Evolutionary conservation across 2,888 invertebrate species (phyloP).

Genomic region (Dyspetes luteomarginatus): DNA sequence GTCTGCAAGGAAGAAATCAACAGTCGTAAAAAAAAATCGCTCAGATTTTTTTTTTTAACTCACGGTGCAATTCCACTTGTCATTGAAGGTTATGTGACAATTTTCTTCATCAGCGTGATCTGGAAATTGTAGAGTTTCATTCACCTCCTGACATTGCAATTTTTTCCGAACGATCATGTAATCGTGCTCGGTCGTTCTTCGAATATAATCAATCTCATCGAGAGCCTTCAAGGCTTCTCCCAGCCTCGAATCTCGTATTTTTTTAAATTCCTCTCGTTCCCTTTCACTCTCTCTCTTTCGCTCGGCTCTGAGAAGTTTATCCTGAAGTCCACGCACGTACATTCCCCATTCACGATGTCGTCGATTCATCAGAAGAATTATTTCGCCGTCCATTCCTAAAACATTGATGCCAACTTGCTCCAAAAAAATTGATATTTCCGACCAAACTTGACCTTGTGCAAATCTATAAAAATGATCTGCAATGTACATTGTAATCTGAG

Average conservation of each 20-base stretch:
- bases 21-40: slow-evolving; percentile 1
- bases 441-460: slow-evolving; percentile 84
- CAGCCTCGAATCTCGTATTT: slow-evolving; percentile 79
- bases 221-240: slow-evolving; percentile 80
- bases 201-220: slow-evolving; percentile 80
- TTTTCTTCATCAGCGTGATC: slow-evolving; percentile 40
- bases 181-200: slow-evolving; percentile 80
- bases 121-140: slow-evolving; percentile 68
- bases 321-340: slow-evolving; percentile 79
- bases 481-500: slow-evolving; percentile 82
- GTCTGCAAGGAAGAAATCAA: slow-evolving; percentile 53
- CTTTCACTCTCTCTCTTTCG: slow-evolving; percentile 75
- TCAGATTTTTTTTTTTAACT: background rate
- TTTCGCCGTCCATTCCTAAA: slow-evolving; percentile 79
- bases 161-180: slow-evolving; percentile 78
- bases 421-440: slow-evolving; percentile 81
- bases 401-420: slow-evolving; percentile 79
- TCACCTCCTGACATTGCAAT: slow-evolving; percentile 68
- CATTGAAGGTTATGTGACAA: slow-evolving; percentile 71
- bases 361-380: slow-evolving; percentile 79
- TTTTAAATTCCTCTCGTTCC: slow-evolving; percentile 80
- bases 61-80: slow-evolving; percentile 73
- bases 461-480: slow-evolving; percentile 83
- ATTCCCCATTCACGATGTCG: slow-evolving; percentile 80
- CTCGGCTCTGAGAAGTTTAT: slow-evolving; percentile 73